Percentiles rank a stretch among this genome's conserved stretches.
Evolutionary conservation across 2,888 invertebrate species (phyloP).

Genomic region (Leptogaster cylindrica): DNA sequence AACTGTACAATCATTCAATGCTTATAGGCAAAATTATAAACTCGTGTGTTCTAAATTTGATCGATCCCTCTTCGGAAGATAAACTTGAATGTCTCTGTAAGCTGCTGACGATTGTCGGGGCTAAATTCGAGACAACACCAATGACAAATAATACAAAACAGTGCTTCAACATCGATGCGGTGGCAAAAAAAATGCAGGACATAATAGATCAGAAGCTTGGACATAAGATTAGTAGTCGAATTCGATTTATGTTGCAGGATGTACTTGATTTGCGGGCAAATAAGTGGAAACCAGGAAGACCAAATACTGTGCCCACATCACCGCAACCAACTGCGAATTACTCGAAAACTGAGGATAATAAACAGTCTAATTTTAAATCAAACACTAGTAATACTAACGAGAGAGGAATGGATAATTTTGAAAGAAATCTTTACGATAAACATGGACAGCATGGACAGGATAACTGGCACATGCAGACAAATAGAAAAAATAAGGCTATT

Average conservation of each 20-base stretch:
- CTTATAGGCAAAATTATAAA: slow-evolving; percentile 87
- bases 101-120: slow-evolving; percentile 88
- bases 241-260: slow-evolving; percentile 84
- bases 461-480: slow-evolving; percentile 60
- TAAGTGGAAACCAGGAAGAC: slow-evolving; percentile 85
- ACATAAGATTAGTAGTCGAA: slow-evolving; percentile 62
- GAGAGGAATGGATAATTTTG: too few species aligned
- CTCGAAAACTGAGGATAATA: slow-evolving; percentile 83
- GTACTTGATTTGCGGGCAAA: slow-evolving; percentile 84
- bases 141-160: slow-evolving; percentile 59
- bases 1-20: slow-evolving; percentile 91
- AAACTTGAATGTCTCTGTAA: slow-evolving; percentile 92
- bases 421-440: too few species aligned
- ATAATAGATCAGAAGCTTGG: slow-evolving; percentile 68
- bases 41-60: slow-evolving; percentile 78
- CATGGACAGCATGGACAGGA: slow-evolving; percentile 52
- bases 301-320: slow-evolving; percentile 88
- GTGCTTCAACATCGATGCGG: slow-evolving; percentile 62
- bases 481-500: slow-evolving; percentile 57
- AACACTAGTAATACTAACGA: slow-evolving; percentile 45
- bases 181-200: slow-evolving; percentile 73
- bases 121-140: slow-evolving; percentile 71
- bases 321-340: slow-evolving; percentile 94
- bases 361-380: slow-evolving; percentile 61
- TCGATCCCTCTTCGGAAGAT: slow-evolving; percentile 83